Evolutionary conservation across 2,888 invertebrate genomes (phyloP).

Genomic region (Cataglyphis albicans): DNA sequence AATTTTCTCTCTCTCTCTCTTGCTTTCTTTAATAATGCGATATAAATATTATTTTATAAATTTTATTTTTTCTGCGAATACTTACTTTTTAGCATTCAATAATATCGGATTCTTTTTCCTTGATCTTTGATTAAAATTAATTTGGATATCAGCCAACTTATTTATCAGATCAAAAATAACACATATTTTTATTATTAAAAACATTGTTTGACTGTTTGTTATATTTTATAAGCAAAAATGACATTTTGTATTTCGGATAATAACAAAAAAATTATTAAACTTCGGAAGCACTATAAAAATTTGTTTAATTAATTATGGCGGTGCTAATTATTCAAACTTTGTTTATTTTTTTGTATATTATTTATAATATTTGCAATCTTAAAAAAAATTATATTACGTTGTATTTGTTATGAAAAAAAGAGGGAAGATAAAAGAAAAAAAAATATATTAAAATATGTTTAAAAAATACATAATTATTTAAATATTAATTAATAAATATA

Average conservation of each 20-base stretch:
- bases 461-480: not conserved
- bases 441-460: not conserved
- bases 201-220: not conserved
- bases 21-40: not conserved
- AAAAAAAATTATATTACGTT: no score
- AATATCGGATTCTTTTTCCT: not conserved
- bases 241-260: not conserved
- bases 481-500: no score
- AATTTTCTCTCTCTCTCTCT: not conserved
- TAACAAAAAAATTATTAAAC: not conserved
- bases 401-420: not conserved
- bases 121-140: not conserved
- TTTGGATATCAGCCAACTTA: not conserved
- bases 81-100: not conserved
- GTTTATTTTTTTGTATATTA: no score
- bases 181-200: not conserved
- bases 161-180: not conserved
- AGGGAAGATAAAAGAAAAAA: not conserved
- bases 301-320: not conserved
- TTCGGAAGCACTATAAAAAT: not conserved
- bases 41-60: constrained; percentile 7
- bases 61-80: not conserved
- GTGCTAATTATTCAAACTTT: not conserved
- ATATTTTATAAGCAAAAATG: not conserved
- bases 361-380: no score